Base-by-base conservation (phyloP, 2,797 vertebrate species). In the Sebastes minor region DNA sequence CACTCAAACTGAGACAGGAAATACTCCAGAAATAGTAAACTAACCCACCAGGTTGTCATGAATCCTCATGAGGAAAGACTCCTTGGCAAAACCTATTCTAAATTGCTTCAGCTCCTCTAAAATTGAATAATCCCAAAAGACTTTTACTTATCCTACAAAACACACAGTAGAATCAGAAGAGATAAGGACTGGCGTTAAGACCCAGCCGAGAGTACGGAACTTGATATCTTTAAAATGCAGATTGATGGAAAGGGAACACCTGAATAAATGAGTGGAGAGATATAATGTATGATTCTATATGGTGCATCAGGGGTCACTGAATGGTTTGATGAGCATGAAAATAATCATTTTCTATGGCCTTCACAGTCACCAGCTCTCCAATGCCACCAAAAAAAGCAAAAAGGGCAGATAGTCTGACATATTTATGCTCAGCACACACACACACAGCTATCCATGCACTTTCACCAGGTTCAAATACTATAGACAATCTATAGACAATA, bases 11-110 rank as follows among this genome's bases (percentile, higher is more conserved):
- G 12, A 55, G 55, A 69, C 82, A 86, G 82, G 69, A 88, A 74
- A 74, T 69, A 62, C 28, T 78, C 81, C 70, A 71, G 61, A 82
- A 88, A 86, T 80, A 84, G 55, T 69, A 57, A 78, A 16, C n/a
- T 38, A 64, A 42, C n/a, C 18, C 32, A 66, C 38, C 67, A 3
- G 78, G 27, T 64, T 68, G 70, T 82, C 84, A 71, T 38, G 67
- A 52, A 81, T 38, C 68, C 67, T 83, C 80, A 64, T 38, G 76
- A 83, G 78, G 71, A 80, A 59, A 18, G 73, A 80, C 55, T 49
- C 66, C 55, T 53, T 74, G 46, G 64, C 64, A 56, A 76, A 85
- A 76, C 66, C 61, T 52, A 49, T 81, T 75, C 62, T 49, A 55
- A 13, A 14, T 23, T 4, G 16, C 65, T 42, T 69, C 35, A 59